phyloP scores from a whole-genome alignment of 2,888 invertebrate species.

The Chloromyia formosa region DNA sequence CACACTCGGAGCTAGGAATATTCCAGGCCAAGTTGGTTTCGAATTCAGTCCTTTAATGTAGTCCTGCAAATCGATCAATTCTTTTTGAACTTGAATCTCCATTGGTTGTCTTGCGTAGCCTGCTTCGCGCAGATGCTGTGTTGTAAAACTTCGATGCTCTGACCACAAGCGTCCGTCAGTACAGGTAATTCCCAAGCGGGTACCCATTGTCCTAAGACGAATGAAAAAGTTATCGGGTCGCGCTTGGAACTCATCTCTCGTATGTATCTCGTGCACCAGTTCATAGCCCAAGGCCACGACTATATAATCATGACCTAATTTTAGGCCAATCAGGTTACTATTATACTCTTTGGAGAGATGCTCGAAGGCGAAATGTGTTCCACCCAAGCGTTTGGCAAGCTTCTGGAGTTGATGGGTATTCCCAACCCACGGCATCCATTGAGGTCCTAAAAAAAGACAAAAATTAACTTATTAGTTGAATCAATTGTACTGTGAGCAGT shows the following conservation, averaged over 20 bases:
- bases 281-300: slow-evolving; percentile 68
- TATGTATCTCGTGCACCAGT: slow-evolving; percentile 66
- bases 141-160: slow-evolving; percentile 67
- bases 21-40: slow-evolving; percentile 58
- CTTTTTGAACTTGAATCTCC: slow-evolving; percentile 67
- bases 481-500: no score
- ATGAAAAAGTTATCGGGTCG: slow-evolving; percentile 74
- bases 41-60: slow-evolving; percentile 55
- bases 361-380: slow-evolving; percentile 66
- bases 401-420: slow-evolving; percentile 59
- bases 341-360: slow-evolving; percentile 65
- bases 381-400: slow-evolving; percentile 61
- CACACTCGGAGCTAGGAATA: slow-evolving; percentile 67
- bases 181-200: slow-evolving; percentile 67
- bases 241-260: slow-evolving; percentile 70
- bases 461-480: not conserved
- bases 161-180: slow-evolving; percentile 69
- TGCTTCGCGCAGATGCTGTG: slow-evolving; percentile 66
- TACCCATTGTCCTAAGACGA: slow-evolving; percentile 71
- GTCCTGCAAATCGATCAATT: slow-evolving; percentile 64
- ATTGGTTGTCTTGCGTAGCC: slow-evolving; percentile 69
- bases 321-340: slow-evolving; percentile 68
- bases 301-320: slow-evolving; percentile 67
- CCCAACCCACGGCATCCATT: slow-evolving; percentile 61
- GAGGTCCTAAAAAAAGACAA: slow-evolving; percentile 57